phyloP scores from a whole-genome alignment of 2,888 invertebrate genomes.

The Tachina fera region DNA sequence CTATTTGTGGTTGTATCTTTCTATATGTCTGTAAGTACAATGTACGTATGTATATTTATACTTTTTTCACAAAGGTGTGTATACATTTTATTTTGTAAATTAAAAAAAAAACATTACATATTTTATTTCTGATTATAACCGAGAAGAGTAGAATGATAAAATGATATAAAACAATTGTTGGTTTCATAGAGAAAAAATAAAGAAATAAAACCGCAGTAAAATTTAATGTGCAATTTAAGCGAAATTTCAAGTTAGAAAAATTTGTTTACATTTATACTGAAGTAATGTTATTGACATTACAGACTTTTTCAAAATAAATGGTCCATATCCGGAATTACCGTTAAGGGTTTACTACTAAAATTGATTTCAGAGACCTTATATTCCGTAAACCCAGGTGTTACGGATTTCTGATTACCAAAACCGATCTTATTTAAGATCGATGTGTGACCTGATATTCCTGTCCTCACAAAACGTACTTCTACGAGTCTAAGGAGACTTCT shows the following conservation, averaged over 20 bases:
- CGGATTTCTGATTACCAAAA: no score
- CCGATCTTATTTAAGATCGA: no score
- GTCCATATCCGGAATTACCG: no score
- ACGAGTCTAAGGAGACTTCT: no score
- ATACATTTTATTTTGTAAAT: constrained; percentile 49
- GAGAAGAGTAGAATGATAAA: constrained; percentile 18
- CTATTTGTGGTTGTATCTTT: background rate
- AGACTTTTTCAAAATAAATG: background rate
- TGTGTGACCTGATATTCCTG: no score
- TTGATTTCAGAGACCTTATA: no score
- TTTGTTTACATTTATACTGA: background rate
- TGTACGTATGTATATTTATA: background rate
- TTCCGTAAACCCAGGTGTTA: no score
- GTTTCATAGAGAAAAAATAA: constrained; percentile 1
- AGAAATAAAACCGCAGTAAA: constrained; percentile 18
- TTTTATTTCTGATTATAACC: constrained; percentile 29
- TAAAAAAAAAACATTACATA: constrained; percentile 21
- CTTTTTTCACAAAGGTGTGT: constrained; percentile 47
- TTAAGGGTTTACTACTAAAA: no score
- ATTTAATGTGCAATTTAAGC: constrained; percentile 16
- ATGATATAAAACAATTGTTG: constrained; percentile 47
- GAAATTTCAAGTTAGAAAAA: background rate
- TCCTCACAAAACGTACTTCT: no score
- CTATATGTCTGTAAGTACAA: background rate
- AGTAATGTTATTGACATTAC: background rate